Evolutionary conservation across 1,140 invertebrate species (phyloP).

Genomic region (Zaprionus africanus): DNA sequence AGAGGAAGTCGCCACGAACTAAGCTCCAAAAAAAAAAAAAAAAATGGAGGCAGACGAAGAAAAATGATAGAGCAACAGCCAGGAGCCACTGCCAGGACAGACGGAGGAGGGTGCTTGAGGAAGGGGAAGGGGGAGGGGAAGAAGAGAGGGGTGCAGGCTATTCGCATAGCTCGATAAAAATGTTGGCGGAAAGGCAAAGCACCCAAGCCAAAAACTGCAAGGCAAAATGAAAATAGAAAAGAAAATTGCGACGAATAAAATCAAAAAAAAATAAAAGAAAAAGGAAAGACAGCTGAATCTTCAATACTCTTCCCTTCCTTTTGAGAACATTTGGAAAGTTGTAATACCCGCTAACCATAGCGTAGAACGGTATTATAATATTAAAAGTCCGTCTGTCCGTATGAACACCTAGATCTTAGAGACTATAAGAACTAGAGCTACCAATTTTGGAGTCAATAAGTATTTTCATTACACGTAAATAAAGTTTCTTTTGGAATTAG

Average conservation of each 20-base stretch:
- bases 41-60: conserved; percentile 52
- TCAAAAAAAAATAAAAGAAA: neutral
- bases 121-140: neutral
- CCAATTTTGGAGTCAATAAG: too few species aligned
- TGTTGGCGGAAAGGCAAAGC: conserved; percentile 49
- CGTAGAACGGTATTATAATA: too few species aligned
- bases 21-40: conserved; percentile 27
- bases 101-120: neutral
- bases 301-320: conserved; percentile 9
- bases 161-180: conserved; percentile 55
- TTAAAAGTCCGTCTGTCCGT: too few species aligned
- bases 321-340: neutral
- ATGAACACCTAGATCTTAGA: too few species aligned
- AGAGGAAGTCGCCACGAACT: conserved; percentile 42
- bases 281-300: conserved; percentile 1
- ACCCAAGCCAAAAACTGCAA: conserved; percentile 30
- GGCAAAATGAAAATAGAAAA: conserved; percentile 27
- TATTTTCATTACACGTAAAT: too few species aligned
- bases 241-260: neutral
- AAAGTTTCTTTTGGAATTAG: too few species aligned
- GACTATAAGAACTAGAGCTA: too few species aligned
- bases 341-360: too few species aligned
- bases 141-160: neutral
- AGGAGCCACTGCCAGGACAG: conserved; percentile 1
- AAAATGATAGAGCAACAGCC: conserved; percentile 56